phyloP scores from a whole-genome alignment of 2,888 invertebrate species.

The Cyrtodaria siliqua region DNA sequence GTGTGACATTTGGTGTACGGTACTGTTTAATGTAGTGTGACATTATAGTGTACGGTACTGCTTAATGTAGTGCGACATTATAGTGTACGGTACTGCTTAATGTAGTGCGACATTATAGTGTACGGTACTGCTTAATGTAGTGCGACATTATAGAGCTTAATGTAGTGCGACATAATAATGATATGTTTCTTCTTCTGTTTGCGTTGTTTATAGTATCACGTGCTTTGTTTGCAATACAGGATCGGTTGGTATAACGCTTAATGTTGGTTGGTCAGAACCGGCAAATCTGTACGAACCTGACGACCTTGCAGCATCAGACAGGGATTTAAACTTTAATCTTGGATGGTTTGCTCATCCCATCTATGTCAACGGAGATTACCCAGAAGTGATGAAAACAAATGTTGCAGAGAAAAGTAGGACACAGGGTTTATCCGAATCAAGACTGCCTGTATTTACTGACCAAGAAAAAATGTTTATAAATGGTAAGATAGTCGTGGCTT shows the following conservation, averaged over 20 bases:
- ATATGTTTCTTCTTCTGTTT: no score
- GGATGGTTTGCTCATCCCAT: slow-evolving; percentile 82
- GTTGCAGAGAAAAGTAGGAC: slow-evolving; percentile 45
- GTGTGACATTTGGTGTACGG: no score
- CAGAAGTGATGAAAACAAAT: slow-evolving; percentile 59
- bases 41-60: no score
- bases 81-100: no score
- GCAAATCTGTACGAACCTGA: slow-evolving; percentile 50
- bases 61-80: no score
- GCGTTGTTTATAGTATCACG: no score
- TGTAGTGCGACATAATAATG: no score
- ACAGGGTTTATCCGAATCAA: slow-evolving; percentile 33
- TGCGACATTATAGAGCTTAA: no score
- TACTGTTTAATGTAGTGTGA: no score
- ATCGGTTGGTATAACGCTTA: slow-evolving; percentile 66
- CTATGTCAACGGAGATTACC: slow-evolving; percentile 86
- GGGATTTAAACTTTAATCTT: slow-evolving; percentile 69
- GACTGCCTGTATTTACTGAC: slow-evolving; percentile 58
- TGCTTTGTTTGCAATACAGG: slow-evolving; percentile 46
- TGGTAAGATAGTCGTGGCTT: slow-evolving; percentile 32
- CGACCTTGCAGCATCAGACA: slow-evolving; percentile 67
- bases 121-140: no score
- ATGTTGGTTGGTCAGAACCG: slow-evolving; percentile 66
- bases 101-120: no score
- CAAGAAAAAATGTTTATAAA: slow-evolving; percentile 42